Base-by-base conservation (phyloP, 2,113 vertebrate species). In the Clinocottus analis region DNA sequence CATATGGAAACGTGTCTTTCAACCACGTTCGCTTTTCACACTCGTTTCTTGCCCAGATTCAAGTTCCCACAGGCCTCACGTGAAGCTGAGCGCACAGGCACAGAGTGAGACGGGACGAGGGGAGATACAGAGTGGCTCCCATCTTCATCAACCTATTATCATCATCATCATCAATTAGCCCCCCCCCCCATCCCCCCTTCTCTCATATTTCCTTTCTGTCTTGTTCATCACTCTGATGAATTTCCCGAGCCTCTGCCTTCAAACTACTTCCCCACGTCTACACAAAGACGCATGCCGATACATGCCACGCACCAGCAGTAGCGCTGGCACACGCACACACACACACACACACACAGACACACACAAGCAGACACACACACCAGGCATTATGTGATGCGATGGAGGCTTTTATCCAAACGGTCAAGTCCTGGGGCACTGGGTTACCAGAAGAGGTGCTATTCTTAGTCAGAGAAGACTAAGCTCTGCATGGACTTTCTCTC, bases 401-500 rank as follows among this genome's bases (percentile, higher is more conserved):
- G 76, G 82, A 90, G 82, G 87, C 87, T 93, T 92, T 91, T 91
- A 93, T 93, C 92, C 83, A 93, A 90, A 92, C 84, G 73, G 80
- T 78, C 77, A 59, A 91, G 90, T 92, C 93, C 91, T 71, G 71
- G 87, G 84, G 92, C 89, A 87, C 35, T 87, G 85, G 91, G 89
- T 90, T 90, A 93, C 75, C 88, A 91, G 80, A 93, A 91, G 91
- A 91, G 91, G 76, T 90, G 72, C 93, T 94, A 91, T 93, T 93
- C 84, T 91, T 92, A 93, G 90, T 83, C 72, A 83, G 79, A 84
- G 56, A 82, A 80, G 83, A 85, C 77, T 89, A 79, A 85, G 82
- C 80, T 84, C 63, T 73, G 43, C 75, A 56, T 86, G 70, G 88
- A 83, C 77, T 86, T 77, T 86, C 79, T 79, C 85, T 75, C 47